These are phyloP conservation scores for Thalassophryne amazonica DNA, from an alignment of 2,797 vertebrate species.

Conservation along the genomic window DNA sequence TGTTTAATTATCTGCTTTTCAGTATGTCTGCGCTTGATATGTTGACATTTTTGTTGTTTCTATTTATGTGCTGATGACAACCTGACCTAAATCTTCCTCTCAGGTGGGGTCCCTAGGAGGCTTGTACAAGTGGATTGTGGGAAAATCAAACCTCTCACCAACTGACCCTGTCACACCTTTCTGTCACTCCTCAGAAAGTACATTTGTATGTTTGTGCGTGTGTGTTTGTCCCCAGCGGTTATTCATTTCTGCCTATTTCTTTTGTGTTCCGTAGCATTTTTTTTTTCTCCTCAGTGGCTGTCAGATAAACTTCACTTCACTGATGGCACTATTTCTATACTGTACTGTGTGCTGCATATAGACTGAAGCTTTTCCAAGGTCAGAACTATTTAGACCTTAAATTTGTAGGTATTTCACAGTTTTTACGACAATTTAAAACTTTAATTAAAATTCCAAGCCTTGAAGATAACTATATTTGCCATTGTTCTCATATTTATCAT, in stretches of 20 bases:
- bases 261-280: background rate
- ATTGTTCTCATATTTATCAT: no score
- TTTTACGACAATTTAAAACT: no score
- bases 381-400: no score
- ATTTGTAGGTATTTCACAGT: no score
- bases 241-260: background rate
- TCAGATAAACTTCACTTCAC: no score
- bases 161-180: slow-evolving; percentile 46
- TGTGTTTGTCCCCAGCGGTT: background rate
- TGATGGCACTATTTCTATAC: no score
- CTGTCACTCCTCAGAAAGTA: slow-evolving; percentile 23
- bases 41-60: slow-evolving; percentile 47
- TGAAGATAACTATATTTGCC: no score
- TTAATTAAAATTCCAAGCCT: no score
- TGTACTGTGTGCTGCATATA: no score
- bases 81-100: slow-evolving; percentile 40
- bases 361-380: no score
- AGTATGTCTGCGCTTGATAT: background rate
- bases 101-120: slow-evolving; percentile 32
- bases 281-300: background rate
- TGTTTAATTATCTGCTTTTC: background rate
- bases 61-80: slow-evolving; percentile 43
- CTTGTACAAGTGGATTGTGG: slow-evolving; percentile 32
- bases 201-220: slow-evolving; percentile 8
- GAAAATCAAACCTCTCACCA: slow-evolving; percentile 33